Conservation (phyloP, 2,797 vertebrate genomes). For the Enteromius radiatus region DNA sequence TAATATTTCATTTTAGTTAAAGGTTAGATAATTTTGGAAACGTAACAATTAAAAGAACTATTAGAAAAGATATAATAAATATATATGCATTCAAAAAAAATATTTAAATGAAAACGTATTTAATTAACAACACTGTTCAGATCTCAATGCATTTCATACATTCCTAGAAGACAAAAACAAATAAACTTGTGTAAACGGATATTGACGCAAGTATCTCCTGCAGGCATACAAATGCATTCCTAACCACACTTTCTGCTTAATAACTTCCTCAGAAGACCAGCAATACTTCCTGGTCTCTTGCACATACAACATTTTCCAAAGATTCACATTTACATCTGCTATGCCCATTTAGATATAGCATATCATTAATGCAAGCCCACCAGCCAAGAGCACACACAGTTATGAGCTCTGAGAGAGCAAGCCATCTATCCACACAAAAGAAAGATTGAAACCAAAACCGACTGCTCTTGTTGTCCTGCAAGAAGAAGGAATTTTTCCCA, state of each 20-base stretch:
- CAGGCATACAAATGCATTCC: slow-evolving; percentile 14
- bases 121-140: neutral
- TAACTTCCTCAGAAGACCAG: neutral
- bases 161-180: neutral
- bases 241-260: slow-evolving; percentile 53
- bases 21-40: neutral
- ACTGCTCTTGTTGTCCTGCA: slow-evolving; percentile 35
- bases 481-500: slow-evolving; percentile 38
- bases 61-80: neutral
- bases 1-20: neutral
- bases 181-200: neutral
- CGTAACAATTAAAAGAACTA: neutral
- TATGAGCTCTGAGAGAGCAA: neutral
- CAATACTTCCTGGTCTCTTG: neutral
- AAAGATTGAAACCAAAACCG: slow-evolving; percentile 45
- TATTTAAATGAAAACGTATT: too few species aligned
- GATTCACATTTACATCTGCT: slow-evolving; percentile 13
- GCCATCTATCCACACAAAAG: slow-evolving; percentile 21
- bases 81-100: neutral
- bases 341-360: neutral
- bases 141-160: neutral
- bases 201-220: slow-evolving; percentile 1
- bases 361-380: slow-evolving; percentile 13
- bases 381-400: neutral
- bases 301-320: slow-evolving; percentile 17